Evolutionary conservation across 2,888 invertebrate genomes (phyloP), one percentile per base, ranked within the genome.

Genomic region (Pheosia tremula): DNA sequence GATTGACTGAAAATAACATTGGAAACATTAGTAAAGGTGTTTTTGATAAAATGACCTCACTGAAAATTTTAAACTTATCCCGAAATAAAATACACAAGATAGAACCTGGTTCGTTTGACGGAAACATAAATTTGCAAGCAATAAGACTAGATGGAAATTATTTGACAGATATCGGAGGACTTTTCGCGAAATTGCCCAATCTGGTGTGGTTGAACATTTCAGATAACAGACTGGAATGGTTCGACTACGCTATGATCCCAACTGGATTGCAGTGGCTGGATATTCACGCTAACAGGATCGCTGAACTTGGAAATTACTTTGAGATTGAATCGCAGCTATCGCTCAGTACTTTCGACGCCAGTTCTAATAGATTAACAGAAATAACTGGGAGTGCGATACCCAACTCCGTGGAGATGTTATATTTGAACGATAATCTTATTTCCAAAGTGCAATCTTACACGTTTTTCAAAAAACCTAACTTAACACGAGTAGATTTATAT

Each of bases 141-240:
- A 96, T 98, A 77, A 94, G 97, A 74, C 89, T 98, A 58, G 97
- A 98, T 87, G 96, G 97, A 67, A 98, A 98, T 94, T 96, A 96
- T 85, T 91, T 97, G 80, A 95, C 95, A 66, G 96, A 97, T 82
- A 97, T 97, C 72, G 95, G 95, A 72, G 96, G 96, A 66, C 94
- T 97, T 73, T 97, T 97, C 85, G 95, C 96, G 45, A 97, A 97
- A 89, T 93, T 97, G 74, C 97, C 97, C 59, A 97, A 96, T 89
- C 94, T 97, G 72, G 96, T 97, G 71, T 97, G 97, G 97, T 93
- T 98, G 64, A 97, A 97, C 85, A 97, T 97, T 83, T 97, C 97
- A 79, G 97, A 97, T 89, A 98, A 98, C 91, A 95, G 96, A 83
- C 94, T 98, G 72, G 96, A 96, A 90, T 96, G 96, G 95, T 97